phyloP scores from a whole-genome alignment of 2,113 vertebrate genomes.

The Eidolon helvum region DNA sequence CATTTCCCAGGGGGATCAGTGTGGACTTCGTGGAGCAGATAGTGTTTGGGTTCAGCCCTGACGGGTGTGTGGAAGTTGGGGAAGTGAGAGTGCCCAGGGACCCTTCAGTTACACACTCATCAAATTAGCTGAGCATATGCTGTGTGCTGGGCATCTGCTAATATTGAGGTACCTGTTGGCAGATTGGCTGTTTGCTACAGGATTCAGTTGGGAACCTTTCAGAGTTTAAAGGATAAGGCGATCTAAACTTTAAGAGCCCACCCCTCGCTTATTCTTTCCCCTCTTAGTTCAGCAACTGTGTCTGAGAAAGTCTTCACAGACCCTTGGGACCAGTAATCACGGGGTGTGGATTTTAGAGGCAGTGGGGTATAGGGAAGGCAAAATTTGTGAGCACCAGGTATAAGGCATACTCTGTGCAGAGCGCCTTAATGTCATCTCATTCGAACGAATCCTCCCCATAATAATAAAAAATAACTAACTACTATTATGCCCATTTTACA shows the following conservation, averaged over 20 bases:
- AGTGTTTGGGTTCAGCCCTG: background rate
- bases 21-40: background rate
- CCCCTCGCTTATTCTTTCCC: background rate
- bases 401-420: too few species aligned
- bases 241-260: background rate
- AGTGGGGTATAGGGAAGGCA: background rate
- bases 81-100: background rate
- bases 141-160: rapidly evolving
- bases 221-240: background rate
- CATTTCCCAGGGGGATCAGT: background rate
- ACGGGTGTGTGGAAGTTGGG: background rate
- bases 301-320: background rate
- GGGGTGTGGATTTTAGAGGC: background rate
- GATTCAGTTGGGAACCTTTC: background rate
- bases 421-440: background rate
- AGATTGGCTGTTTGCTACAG: background rate
- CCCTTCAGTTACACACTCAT: too few species aligned
- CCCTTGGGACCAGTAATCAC: background rate
- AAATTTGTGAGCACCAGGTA: background rate
- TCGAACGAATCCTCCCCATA: background rate
- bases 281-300: background rate
- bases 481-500: background rate
- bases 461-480: background rate
- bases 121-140: background rate
- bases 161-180: background rate